Base-by-base conservation (phyloP, 2,113 vertebrate species). In the Gallinago paraguaiae region DNA sequence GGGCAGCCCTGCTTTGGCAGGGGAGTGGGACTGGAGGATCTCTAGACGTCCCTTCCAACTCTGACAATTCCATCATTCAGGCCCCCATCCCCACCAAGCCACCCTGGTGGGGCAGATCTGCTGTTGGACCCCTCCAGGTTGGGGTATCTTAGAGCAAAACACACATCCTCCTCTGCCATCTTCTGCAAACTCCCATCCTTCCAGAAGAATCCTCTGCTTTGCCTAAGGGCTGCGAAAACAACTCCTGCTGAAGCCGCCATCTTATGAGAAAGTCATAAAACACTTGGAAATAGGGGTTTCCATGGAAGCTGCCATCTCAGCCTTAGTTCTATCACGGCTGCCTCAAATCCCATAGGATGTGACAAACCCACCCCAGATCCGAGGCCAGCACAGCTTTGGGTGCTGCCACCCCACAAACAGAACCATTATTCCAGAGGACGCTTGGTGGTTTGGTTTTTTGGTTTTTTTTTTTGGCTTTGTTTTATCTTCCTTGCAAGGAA, bases 131-230 rank as follows among this genome's bases (percentile, higher is more conserved):
- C 28, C 60, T 4, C 22, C 50, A 5, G 50, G 27, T 4, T 14
- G 51, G 37, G 5, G 25, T 3, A 17, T 9, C 39, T 18, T 1
- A 9, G 7, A 30, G 23, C 4, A 41, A 70, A 45, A 59, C 0
- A 3, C 17, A 25, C 3, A 0, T 4, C 7, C n/a, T 68, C 24
- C 31, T 56, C n/a, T 8, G 5, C 3, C 1, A 2, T 2, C 6
- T 28, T 25, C 60, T 31, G 13, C 30, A 39, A 18, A 7, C n/a
- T 19, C 35, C 51, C 11, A 1, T 13, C 11, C 25, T 59, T 31
- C n/a, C 2, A 0, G 33, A 30, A 51, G 7, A 33, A 30, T 28
- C 10, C 39, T 13, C 41, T 43, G n/a, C 54, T 83, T 82, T 68
- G 51, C 65, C 61, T 54, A 46, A 59, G 20, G 15, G 20, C 82